Conservation (phyloP, 1,140 invertebrate genomes). For the Ceratina japonica region DNA sequence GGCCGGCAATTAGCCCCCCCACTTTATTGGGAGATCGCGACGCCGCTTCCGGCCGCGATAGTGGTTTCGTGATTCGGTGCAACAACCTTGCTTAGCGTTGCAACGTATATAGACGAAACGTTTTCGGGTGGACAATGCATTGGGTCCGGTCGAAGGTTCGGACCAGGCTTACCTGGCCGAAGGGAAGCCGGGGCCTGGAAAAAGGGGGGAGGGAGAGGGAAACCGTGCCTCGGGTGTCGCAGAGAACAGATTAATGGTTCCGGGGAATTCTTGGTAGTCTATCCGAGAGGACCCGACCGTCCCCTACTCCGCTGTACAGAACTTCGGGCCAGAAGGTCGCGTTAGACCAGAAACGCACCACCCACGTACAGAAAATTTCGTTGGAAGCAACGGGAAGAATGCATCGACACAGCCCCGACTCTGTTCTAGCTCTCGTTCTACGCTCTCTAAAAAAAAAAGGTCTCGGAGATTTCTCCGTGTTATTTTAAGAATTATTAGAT, state of each 20-base stretch:
- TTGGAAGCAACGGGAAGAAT: constrained; percentile 25
- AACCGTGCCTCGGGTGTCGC: constrained; percentile 71
- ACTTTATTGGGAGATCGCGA: not conserved
- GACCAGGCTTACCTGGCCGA: constrained; percentile 62
- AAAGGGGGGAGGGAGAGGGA: constrained; percentile 9
- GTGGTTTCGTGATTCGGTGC: constrained; percentile 37
- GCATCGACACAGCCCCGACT: not conserved
- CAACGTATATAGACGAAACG: no score
- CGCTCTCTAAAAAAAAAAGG: no score
- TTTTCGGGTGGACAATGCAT: constrained; percentile 62
- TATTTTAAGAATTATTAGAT: no score
- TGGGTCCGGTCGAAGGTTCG: constrained; percentile 45
- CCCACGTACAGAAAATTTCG: constrained; percentile 43
- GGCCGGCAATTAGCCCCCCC: not conserved
- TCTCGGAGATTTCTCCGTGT: no score
- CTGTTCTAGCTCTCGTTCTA: not conserved
- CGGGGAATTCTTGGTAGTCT: constrained; percentile 75
- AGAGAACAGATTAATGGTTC: constrained; percentile 77
- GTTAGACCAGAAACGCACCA: constrained; percentile 52
- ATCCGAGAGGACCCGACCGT: constrained; percentile 58
- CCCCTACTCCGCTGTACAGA: not conserved
- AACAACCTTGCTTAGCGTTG: constrained; percentile 50
- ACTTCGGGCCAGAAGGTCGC: constrained; percentile 63
- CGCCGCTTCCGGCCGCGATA: constrained; percentile 15
- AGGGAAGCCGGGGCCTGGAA: constrained; percentile 31